Evolutionary conservation across 2,797 vertebrate genomes (phyloP).

Genomic region (Tarsius wallacei): DNA sequence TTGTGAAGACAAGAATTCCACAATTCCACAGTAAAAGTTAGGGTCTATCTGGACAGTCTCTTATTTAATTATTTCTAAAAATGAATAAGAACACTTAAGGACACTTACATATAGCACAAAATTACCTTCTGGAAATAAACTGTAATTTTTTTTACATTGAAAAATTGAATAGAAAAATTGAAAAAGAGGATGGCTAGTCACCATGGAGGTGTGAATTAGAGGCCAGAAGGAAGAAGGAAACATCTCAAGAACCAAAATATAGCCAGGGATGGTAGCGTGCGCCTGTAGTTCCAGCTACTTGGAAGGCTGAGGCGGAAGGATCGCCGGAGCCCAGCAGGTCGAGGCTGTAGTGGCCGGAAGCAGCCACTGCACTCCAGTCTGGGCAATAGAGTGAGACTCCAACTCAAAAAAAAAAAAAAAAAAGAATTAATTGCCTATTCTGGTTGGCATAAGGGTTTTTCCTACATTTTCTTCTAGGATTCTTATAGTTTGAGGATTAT

Average conservation of each 20-base stretch:
- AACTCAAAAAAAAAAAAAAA: no score
- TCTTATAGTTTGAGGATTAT: no score
- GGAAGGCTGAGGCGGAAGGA: no score
- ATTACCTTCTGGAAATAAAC: conserved; percentile 51
- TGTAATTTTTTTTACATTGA: not conserved
- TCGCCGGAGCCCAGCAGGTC: no score
- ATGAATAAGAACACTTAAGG: conserved; percentile 24
- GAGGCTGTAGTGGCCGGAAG: no score
- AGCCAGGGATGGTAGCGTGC: no score
- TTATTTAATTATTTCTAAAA: conserved; percentile 48
- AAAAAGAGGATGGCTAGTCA: not conserved
- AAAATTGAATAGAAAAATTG: not conserved
- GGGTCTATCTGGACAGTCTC: not conserved
- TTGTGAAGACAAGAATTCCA: not conserved
- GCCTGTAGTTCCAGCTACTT: no score
- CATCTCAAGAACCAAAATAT: conserved; percentile 8
- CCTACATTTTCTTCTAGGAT: no score
- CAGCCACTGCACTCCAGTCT: no score
- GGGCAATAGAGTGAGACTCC: no score
- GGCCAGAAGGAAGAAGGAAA: conserved; percentile 31
- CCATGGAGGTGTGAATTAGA: not conserved
- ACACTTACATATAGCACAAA: not conserved
- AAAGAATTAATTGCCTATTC: no score
- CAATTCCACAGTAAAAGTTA: not conserved
- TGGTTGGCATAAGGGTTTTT: no score